Evolutionary conservation across 2,113 vertebrate genomes (phyloP), one percentile per base, ranked within the genome.

Genomic region (Nyctibius bracteatus): DNA sequence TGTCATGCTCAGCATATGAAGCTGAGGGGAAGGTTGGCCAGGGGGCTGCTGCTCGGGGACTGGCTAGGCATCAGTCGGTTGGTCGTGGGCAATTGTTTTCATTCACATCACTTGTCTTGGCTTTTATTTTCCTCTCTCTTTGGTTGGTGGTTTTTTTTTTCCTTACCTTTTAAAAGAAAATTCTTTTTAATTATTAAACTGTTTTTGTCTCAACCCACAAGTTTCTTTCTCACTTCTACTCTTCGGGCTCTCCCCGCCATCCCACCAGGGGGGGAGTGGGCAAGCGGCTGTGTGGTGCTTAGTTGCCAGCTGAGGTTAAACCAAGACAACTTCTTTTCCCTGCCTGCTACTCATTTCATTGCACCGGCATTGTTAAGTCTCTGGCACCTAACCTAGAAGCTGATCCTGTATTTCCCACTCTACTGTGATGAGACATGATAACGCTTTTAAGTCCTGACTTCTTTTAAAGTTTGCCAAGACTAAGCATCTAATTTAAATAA

Each of bases 401-500:
- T 70, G 61, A 71, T 75, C 83, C 58, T 74, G 46, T 62, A 71
- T 80, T 86, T 94, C 86, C 51, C 72, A 54, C 63, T 86, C 63
- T 31, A 5, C 61, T 59, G 25, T 1, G 27, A 91, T 84, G 72
- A 91, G 68, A 71, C 59, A 67, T 1, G 59, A 39, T 62, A 94
- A 94, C 6, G 21, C 55, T 90, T 88, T 20, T 15, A 92, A 93
- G 55, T 25, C 25, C 51, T 81, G 47, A 68, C 74, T 95, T 84
- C 83, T 96, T 92, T 83, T 78, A 91, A 82, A 61, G 28, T 86
- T 63, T 65, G 81, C 87, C 81, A 95, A 91, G 86, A 31, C 78
- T 63, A 79, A 87, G 57, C 28, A 81, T 4, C 24, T 86, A 51
- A 92, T 96, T 92, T 94, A 92, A 96, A 94, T 90, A 95, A 51